Conservation (phyloP, 2,113 vertebrate genomes). For the Cochlearius cochlearius region DNA sequence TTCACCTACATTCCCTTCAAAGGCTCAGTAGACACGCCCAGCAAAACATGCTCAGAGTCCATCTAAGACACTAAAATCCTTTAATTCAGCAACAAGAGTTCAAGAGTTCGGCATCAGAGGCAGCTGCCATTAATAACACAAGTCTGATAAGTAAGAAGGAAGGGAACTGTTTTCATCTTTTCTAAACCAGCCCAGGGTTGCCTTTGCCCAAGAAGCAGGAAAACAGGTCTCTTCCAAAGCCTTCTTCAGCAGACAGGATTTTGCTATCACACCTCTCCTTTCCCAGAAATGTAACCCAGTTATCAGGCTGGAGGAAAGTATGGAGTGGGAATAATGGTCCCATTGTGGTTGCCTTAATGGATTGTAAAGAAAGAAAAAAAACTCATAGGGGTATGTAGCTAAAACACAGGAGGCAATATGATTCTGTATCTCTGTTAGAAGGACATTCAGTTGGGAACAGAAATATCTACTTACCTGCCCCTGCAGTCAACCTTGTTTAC, state of each 20-base stretch:
- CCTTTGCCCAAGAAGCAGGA: not conserved
- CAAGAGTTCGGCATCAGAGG: not conserved
- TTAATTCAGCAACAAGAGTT: not conserved
- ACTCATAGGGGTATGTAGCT: not conserved
- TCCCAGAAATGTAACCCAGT: not conserved
- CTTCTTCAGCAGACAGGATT: not conserved
- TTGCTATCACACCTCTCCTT: not conserved
- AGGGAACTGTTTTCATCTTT: not conserved
- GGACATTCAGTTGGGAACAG: not conserved
- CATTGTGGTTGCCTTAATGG: not conserved
- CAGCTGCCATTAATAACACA: not conserved
- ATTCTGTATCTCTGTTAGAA: not conserved
- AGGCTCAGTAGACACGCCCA: not conserved
- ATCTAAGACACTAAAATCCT: not conserved
- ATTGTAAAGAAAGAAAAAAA: not conserved
- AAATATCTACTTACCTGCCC: not conserved
- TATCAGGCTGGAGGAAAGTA: not conserved
- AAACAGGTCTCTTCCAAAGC: not conserved
- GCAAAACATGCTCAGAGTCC: not conserved
- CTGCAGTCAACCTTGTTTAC: not conserved
- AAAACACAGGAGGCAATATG: not conserved
- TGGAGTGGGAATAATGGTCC: not conserved
- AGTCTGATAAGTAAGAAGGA: not conserved
- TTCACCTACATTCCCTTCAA: not conserved
- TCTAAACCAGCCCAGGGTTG: not conserved